These are phyloP conservation scores for Drosophila borealis DNA, from an alignment of 2,888 invertebrate genomes.

Conservation along the genomic window DNA sequence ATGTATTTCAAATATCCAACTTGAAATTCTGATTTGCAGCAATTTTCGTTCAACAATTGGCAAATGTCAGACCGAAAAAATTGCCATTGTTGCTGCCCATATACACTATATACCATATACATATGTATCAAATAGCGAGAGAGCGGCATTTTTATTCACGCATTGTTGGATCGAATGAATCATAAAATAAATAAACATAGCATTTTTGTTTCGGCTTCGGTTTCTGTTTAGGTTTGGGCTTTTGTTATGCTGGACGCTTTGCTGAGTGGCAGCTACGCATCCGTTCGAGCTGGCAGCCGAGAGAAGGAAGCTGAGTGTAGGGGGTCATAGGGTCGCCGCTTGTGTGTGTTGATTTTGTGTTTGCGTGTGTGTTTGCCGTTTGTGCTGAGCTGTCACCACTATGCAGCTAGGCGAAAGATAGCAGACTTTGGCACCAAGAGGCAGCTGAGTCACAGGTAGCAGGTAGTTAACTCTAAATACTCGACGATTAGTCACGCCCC, in stretches of 20 bases:
- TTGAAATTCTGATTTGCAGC: slow-evolving; percentile 39
- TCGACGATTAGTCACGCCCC: slow-evolving; percentile 59
- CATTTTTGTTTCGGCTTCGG: slow-evolving; percentile 14
- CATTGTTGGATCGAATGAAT: slow-evolving; percentile 54
- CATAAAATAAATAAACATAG: slow-evolving; percentile 44
- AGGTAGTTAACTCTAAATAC: slow-evolving; percentile 16
- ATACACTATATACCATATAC: slow-evolving; percentile 11
- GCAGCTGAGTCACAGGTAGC: slow-evolving; percentile 54
- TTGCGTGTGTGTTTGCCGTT: slow-evolving; percentile 1
- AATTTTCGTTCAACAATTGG: slow-evolving; percentile 58
- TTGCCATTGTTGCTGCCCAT: slow-evolving; percentile 16
- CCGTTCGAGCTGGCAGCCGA: slow-evolving; percentile 38
- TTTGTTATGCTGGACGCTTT: slow-evolving; percentile 48
- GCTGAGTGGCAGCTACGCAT: slow-evolving; percentile 66
- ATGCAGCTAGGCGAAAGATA: slow-evolving; percentile 41
- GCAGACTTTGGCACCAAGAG: slow-evolving; percentile 19
- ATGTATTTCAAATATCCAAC: slow-evolving; percentile 26
- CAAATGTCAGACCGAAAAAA: slow-evolving; percentile 32
- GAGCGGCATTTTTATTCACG: slow-evolving; percentile 49
- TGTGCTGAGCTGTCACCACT: slow-evolving; percentile 31
- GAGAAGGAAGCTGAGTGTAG: slow-evolving; percentile 4
- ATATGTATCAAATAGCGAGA: slow-evolving; percentile 52
- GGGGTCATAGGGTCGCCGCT: slow-evolving; percentile 24
- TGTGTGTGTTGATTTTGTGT: slow-evolving; percentile 18
- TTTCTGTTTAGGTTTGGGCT: slow-evolving; percentile 16